Evolutionary conservation across 2,113 vertebrate genomes (phyloP).

Genomic region (Chloropsis cyanopogon): DNA sequence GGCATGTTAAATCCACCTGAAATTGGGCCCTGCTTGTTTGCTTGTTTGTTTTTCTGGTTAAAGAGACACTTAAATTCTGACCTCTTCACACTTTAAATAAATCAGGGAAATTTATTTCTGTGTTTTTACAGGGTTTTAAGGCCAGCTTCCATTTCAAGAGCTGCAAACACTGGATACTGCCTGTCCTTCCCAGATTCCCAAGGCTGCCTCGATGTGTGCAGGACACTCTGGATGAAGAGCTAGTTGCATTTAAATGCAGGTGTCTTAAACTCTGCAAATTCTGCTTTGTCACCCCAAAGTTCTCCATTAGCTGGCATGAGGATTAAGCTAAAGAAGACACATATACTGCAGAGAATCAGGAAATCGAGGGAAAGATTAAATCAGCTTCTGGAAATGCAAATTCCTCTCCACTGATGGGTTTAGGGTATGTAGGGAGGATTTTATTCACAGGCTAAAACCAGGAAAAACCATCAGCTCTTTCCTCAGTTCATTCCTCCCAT

Average conservation of each 20-base stretch:
- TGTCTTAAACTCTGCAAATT: neutral
- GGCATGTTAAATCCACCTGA: slow-evolving; percentile 35
- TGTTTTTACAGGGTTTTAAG: neutral
- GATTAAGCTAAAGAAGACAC: neutral
- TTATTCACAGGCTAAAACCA: neutral
- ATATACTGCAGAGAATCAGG: neutral
- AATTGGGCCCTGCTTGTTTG: slow-evolving; percentile 8
- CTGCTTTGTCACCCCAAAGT: neutral
- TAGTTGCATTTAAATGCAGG: rapidly evolving
- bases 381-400: neutral
- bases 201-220: rapidly evolving
- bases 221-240: neutral
- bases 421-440: rapidly evolving
- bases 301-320: neutral
- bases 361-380: neutral
- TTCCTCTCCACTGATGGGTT: neutral
- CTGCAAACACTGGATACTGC: neutral
- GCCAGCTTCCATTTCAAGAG: neutral
- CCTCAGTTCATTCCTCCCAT: neutral
- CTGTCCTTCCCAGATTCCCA: neutral
- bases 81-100: neutral
- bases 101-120: neutral
- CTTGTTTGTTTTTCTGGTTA: neutral
- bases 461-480: neutral
- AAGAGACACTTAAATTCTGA: neutral